Base-by-base conservation (phyloP, 2,888 invertebrate species). In the Phytoseiulus persimilis region DNA sequence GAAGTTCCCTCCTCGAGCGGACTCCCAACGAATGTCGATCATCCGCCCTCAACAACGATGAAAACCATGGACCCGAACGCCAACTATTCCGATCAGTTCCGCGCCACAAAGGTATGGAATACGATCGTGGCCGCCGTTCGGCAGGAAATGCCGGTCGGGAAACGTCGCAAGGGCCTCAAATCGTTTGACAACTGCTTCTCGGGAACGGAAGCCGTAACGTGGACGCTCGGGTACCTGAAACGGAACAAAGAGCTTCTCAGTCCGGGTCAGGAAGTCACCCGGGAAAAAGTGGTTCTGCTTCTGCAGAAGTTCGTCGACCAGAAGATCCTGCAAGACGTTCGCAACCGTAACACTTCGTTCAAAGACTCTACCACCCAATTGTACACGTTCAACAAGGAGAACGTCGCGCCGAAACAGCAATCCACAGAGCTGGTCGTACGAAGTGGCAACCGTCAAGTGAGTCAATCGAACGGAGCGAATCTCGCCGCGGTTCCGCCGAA, bases 41-140 rank as follows among this genome's bases (percentile, higher is more conserved):
- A 39, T 65, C 65, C 18, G 46, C 6, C 23, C 1, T 3, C 65
- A 23, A 18, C 18, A 18, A 28, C 65, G 65, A 65, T 65, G 65
- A 65, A 65, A 65, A 65, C 65, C 65, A 65, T 65, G 65, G 65
- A 65, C 65, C 65, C 65, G 65, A 65, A 65, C 65, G 65, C 65
- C 1, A 65, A 65, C 28, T 65, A 65, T 65, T 65, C 87, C 28
- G 87, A 87, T 87, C 87, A 87, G 33, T 87, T 87, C 32, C 87
- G 87, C 45, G 87, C 87, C n/a, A 87, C 87, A 9, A 87, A 87
- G 45, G 87, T 87, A n/a, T 87, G 87, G 87, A 87, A 87, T 14
- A 87, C 87, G 33, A 87, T 87, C 23, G 87, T 87, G 32, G 33
- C 87, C 6, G 87, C 87, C n/a, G 39, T 87, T n/a, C 87, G 87